Base-by-base conservation (phyloP, 2,113 vertebrate species). In the Pelecanus crispus region DNA sequence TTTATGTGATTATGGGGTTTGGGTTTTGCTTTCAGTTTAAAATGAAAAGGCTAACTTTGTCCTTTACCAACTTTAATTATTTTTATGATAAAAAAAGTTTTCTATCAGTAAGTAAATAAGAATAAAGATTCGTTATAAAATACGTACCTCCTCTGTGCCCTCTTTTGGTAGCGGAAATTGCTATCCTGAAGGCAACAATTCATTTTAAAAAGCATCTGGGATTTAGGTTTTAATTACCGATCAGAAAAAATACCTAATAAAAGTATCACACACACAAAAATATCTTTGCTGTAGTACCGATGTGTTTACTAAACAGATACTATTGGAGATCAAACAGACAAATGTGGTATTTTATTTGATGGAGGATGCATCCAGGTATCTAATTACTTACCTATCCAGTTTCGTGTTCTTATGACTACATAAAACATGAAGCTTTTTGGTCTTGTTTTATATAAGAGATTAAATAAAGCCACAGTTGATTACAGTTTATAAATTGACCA, bases 401-500 rank as follows among this genome's bases (percentile, higher is more conserved):
- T 91, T 86, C 38, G 32, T 85, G 47, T 90, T 93, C 55, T 71
- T 88, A 74, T 52, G 58, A 32, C 47, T 86, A 66, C 42, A 66
- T 55, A 91, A 92, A 92, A 62, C 25, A 71, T 59, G 28, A 85
- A 75, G 8, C 6, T 53, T 94, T 66, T 91, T 86, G 19, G 16
- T 82, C 21, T 70, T 80, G 38, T 91, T 95, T 87, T 77, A 22
- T 80, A 15, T 32, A 49, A 73, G 62, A 55, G 36, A 92, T 89
- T 72, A 92, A 96, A 94, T 91, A 86, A 81, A 90, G 28, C 56
- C 71, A 47, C 34, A 72, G 77, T 73, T 84, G 74, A 91, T 96
- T 92, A 77, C 62, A 90, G 80, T 91, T 65, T 87, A 91, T 94
- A 86, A 85, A 96, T 91, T 95, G 91, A 92, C 56, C 78, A 75